phyloP scores from a whole-genome alignment of 2,113 vertebrate genomes.

The Delphinus delphis region DNA sequence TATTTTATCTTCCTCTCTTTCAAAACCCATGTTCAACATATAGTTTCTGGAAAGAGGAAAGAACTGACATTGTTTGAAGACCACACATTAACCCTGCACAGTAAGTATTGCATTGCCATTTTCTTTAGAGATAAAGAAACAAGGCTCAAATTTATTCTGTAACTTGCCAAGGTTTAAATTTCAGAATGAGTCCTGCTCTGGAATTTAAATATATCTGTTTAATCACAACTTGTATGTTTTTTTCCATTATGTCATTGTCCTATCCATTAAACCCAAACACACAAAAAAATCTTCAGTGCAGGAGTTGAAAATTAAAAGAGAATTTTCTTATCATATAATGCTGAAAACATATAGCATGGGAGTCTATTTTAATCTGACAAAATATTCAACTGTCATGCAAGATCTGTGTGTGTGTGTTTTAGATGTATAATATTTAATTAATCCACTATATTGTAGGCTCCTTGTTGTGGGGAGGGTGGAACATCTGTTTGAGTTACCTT shows the following conservation, averaged over 20 bases:
- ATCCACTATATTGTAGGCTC: background rate
- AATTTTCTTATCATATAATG: background rate
- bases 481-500: background rate
- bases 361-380: background rate
- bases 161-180: background rate
- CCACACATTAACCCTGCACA: background rate
- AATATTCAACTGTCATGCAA: background rate
- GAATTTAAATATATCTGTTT: background rate
- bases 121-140: background rate
- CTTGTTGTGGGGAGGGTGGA: background rate
- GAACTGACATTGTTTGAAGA: background rate
- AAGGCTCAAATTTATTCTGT: background rate
- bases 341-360: background rate
- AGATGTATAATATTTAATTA: background rate
- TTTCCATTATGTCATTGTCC: background rate
- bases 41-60: constrained; percentile 8
- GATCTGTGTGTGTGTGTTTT: background rate
- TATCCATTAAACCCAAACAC: background rate
- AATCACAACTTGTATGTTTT: background rate
- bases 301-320: background rate
- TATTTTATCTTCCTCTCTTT: background rate
- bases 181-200: background rate
- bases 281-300: background rate
- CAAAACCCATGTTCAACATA: background rate
- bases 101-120: background rate